Percentiles rank a stretch among this genome's conserved stretches.
Evolutionary conservation across 2,113 vertebrate species (phyloP).

Genomic region (Cromileptes altivelis): DNA sequence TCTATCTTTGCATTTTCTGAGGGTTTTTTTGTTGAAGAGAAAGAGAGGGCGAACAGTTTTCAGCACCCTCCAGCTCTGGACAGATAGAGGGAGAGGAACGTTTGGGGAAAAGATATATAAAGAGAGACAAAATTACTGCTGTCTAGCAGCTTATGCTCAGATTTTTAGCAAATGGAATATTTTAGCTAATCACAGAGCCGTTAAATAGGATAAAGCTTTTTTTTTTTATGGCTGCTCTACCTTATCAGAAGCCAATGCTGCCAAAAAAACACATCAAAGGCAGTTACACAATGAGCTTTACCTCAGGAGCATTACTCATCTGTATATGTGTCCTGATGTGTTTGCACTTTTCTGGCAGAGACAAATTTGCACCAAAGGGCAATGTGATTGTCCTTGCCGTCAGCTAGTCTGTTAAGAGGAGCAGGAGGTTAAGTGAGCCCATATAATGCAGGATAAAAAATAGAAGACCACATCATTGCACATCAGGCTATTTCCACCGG

Average conservation of each 20-base stretch:
- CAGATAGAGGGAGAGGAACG: not conserved
- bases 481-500: slow-evolving; percentile 68
- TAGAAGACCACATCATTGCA: slow-evolving; percentile 54
- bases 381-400: slow-evolving; percentile 58
- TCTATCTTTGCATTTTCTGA: slow-evolving; percentile 27
- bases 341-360: slow-evolving; percentile 45
- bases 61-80: not conserved
- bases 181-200: slow-evolving; percentile 8
- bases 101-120: too few relatives aligned
- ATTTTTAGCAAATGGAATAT: slow-evolving; percentile 2
- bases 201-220: slow-evolving; percentile 8
- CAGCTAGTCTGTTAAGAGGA: slow-evolving; percentile 51
- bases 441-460: slow-evolving; percentile 62
- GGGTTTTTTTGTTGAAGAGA: slow-evolving; percentile 11
- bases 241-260: slow-evolving; percentile 17
- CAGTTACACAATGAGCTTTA: slow-evolving; percentile 18
- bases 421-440: slow-evolving; percentile 71
- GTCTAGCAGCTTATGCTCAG: slow-evolving; percentile 1
- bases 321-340: slow-evolving; percentile 25
- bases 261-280: slow-evolving; percentile 19
- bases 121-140: not conserved
- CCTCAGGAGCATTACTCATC: slow-evolving; percentile 38
- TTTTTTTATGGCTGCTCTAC: slow-evolving; percentile 5
- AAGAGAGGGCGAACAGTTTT: not conserved
- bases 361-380: slow-evolving; percentile 51